A percentile compares a stretch with the other conserved stretches of the same genome.
These are phyloP conservation scores for Cheilinus undulatus DNA, from an alignment of 2,113 vertebrate species.

Conservation along the genomic window DNA sequence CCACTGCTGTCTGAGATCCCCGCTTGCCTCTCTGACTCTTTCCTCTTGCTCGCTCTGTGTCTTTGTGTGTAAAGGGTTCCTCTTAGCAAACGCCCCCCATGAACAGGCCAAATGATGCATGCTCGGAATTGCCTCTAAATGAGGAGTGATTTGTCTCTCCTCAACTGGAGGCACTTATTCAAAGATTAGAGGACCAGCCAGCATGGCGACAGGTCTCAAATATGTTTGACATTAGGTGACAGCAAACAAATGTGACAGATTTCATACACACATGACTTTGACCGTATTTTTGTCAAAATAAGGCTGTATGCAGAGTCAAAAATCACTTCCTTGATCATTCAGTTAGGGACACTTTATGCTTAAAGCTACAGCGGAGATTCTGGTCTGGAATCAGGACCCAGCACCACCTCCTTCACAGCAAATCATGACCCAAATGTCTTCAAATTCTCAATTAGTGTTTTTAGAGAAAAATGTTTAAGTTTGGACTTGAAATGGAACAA, in stretches of 20 bases:
- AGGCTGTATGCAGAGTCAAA: no score
- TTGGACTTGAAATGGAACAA: no score
- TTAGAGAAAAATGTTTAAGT: no score
- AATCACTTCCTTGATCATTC: no score
- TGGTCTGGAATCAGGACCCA: no score
- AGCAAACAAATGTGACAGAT: slow-evolving; percentile 14
- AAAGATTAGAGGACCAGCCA: slow-evolving; percentile 63
- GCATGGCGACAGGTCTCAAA: slow-evolving; percentile 39
- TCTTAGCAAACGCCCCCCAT: slow-evolving; percentile 66
- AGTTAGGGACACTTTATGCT: no score
- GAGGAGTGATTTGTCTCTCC: slow-evolving; percentile 70
- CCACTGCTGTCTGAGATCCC: slow-evolving; percentile 62
- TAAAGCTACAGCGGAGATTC: no score
- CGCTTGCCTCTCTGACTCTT: slow-evolving; percentile 57
- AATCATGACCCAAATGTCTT: no score
- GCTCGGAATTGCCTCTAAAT: slow-evolving; percentile 71
- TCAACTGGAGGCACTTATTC: slow-evolving; percentile 72
- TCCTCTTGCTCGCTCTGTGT: slow-evolving; percentile 37
- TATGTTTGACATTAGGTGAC: slow-evolving; percentile 41
- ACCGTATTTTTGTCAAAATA: no score
- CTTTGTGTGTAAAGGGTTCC: slow-evolving; percentile 34
- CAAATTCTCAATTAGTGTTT: no score
- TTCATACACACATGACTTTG: not conserved
- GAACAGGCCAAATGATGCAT: slow-evolving; percentile 78
- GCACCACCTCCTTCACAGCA: no score